Evolutionary conservation across 2,113 vertebrate species (phyloP), one percentile per base, ranked within the genome.

Genomic region (Bos javanicus): DNA sequence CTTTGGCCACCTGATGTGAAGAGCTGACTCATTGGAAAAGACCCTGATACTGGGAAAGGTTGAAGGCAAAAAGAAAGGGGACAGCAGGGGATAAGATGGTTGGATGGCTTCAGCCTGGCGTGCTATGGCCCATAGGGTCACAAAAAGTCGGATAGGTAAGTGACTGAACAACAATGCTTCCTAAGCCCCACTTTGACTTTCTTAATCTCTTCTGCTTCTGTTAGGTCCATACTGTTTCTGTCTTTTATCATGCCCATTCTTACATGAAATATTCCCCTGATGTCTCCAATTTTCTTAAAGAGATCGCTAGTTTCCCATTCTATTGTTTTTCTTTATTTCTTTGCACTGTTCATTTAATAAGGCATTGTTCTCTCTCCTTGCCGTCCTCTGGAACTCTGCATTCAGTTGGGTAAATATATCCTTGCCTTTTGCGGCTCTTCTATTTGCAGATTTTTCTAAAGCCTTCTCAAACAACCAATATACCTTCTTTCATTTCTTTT

Each of bases 1-100:
- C 1, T 71, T 39, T 39, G n/a, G n/a, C 5, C n/a, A 71, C 67
- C 10, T 71, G 67, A 39, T 13, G n/a, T 0, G 0, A 71, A 71
- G 10, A 71, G 1, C 19, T 71, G 67, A 36, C 64, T 36, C n/a
- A 74, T 19, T 74, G n/a, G 19, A 39, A 59, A 59, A 59, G 57
- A 59, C 57, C 25, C 57, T 59, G 57, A 59, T 26, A 59, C 25
- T 12, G 25, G 57, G 57, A 5, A 71, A 39, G 10, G n/a, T 74
- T 74, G n/a, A 39, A 39, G 67, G n/a, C 67, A 74, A 74, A 21
- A 39, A 19, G 67, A 39, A 74, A 39, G 67, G 67, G 67, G 67
- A 23, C 19, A 74, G 10, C n/a, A 74, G 67, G 39, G n/a, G 19
- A 39, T 23, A 71, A 71, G 21, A 71, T 39, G 19, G n/a, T 74